Conservation (phyloP, 2,113 vertebrate genomes). For the Isurus oxyrinchus region DNA sequence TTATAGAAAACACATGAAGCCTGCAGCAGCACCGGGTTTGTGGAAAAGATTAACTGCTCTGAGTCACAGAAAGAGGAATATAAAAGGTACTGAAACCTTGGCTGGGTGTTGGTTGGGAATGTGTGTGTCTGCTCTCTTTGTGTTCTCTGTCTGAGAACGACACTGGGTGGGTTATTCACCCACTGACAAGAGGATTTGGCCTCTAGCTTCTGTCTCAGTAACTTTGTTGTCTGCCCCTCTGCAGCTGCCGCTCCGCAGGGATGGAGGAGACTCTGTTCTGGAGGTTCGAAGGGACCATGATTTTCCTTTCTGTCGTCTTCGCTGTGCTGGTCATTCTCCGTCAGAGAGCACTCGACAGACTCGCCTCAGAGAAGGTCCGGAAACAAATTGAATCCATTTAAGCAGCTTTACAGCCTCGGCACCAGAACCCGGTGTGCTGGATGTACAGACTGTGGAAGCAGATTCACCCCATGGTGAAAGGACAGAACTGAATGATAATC, state of each 20-base stretch:
- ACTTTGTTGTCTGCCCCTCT: background rate
- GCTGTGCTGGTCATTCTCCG: constrained; percentile 63
- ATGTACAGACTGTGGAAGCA: background rate
- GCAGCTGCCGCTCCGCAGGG: constrained; percentile 63
- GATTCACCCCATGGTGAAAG: no score
- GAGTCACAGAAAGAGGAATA: constrained; percentile 56
- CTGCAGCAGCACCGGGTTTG: constrained; percentile 60
- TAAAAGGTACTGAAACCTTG: constrained; percentile 56
- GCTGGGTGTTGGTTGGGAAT: background rate
- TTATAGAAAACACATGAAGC: constrained; percentile 55
- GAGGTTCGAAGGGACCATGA: constrained; percentile 63
- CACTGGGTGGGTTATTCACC: background rate
- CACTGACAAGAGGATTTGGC: no score
- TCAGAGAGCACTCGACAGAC: constrained; percentile 66
- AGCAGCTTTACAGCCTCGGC: background rate
- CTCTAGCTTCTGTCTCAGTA: background rate
- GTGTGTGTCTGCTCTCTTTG: no score
- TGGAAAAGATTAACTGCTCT: constrained; percentile 64
- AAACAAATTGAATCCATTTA: constrained; percentile 76
- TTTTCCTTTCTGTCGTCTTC: constrained; percentile 55
- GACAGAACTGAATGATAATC: background rate
- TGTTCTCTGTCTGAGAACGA: no score
- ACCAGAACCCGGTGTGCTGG: background rate
- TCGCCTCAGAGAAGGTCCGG: constrained; percentile 72
- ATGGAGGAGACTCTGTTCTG: constrained; percentile 68